Base-by-base conservation (phyloP, 2,888 invertebrate genomes). In the Ornithoptera priamus region DNA sequence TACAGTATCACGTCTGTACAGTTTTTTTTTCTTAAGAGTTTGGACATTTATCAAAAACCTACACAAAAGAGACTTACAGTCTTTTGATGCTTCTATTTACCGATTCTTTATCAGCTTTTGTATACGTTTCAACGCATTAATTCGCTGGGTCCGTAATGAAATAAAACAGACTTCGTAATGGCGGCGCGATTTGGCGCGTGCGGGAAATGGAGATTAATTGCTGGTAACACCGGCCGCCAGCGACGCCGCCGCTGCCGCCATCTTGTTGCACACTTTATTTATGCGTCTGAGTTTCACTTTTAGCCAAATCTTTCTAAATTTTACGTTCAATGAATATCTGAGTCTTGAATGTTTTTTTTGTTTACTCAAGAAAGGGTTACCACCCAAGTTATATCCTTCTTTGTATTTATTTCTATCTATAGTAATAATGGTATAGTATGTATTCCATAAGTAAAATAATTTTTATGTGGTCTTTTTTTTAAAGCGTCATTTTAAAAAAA, bases 151-250 rank as follows among this genome's bases (percentile, higher is more conserved):
- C 87, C 85, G 85, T 89, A 91, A 89, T 90, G 87, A 89, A 90
- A 91, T 90, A 90, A 90, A 91, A 90, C 87, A 88, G 85, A 84
- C 81, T 78, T 81, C 79, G 85, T 88, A 88, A 89, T 87, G 85
- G 87, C 83, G 83, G 82, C 80, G 85, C 86, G 88, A 89, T 89
- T 89, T 88, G 86, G 85, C 85, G 86, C 85, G 85, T 86, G 87
- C 83, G 84, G 87, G 83, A 86, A 91, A 91, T 90, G 87, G 90
- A 92, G 89, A 92, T 89, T 90, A 89, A 92, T 91, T 83, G 84
- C 84, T 85, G 85, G 88, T 81, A 88, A 85, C 87, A 87, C 86
- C 84, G 81, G 83, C 82, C 80, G 81, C 78, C 77, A 80, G 81
- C 79, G 78, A 76, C 77, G 77, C 75, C 75, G 80, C 78, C 75